Evolutionary conservation across 2,113 vertebrate genomes (phyloP), one percentile per base, ranked within the genome.

Genomic region (Neodon shergylaensis): DNA sequence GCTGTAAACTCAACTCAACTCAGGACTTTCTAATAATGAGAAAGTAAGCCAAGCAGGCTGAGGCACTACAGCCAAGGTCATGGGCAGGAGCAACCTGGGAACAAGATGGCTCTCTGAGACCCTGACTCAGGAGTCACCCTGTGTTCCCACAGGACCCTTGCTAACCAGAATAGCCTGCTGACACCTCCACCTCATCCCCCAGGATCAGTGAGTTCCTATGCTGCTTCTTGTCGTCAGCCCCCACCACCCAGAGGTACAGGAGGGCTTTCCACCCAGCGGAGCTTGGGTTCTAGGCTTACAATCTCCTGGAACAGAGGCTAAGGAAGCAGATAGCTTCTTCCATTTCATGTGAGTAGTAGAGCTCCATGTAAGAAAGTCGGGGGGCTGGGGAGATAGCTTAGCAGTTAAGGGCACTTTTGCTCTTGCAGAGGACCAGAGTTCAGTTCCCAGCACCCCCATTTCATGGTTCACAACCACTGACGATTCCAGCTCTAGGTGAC

Each of bases 131-230:
- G 74, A 22, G 4, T 17, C 42, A 44, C 9, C 44, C 79, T 24
- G 8, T 17, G 33, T 10, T 12, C 68, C 68, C 39, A 7, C 0
- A 1, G 39, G 61, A 24, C n/a, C 76, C 12, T 44, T 1, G 0
- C 24, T 70, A 70, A n/a, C 11, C 63, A n/a, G 83, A 22, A 19
- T 21, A 22, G 42, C 63, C 47, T 47, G 39, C 83, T 44, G 58
- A 44, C 17, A 33, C 28, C 42, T 33, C 42, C 28, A 85, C 22
- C 26, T 52, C 4, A 19, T 31, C 12, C 1, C 21, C 9, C 1
- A 2, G 1, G 4, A 52, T 44, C 0, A 19, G 61, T 1, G 16
- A 19, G 17, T 17, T 6, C 77, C 44, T 10, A 0, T 2, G 6
- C 21, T n/a, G 36, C 21, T 83, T n/a, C 21, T 58, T 17, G 1